Evolutionary conservation across 2,888 invertebrate species (phyloP).

Genomic region (Arctia plantaginis): DNA sequence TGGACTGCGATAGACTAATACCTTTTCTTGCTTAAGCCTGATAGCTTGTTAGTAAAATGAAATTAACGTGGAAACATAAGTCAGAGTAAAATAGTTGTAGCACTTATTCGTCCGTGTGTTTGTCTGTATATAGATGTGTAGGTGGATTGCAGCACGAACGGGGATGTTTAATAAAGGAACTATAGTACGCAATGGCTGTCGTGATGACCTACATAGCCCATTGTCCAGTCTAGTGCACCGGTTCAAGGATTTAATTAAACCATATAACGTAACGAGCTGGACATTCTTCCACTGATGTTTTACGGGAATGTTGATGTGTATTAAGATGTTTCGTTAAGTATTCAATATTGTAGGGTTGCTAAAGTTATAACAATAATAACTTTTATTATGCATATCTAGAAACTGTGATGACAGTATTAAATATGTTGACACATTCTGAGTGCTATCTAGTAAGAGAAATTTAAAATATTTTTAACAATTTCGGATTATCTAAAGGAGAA

Average conservation of each 20-base stretch:
- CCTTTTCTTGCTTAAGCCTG: no score
- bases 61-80: not conserved
- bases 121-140: slow-evolving; percentile 23
- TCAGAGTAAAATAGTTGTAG: not conserved
- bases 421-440: not conserved
- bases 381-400: not conserved
- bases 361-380: not conserved
- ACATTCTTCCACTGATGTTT: slow-evolving; percentile 22
- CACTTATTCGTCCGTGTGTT: slow-evolving; percentile 26
- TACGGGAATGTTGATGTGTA: slow-evolving; percentile 14
- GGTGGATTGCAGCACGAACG: slow-evolving; percentile 54
- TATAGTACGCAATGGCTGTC: slow-evolving; percentile 56
- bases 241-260: slow-evolving; percentile 61
- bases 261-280: slow-evolving; percentile 36
- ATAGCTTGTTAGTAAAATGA: not conserved
- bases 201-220: slow-evolving; percentile 41
- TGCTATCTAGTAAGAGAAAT: not conserved
- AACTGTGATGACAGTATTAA: not conserved
- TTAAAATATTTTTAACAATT: not conserved
- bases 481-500: no score
- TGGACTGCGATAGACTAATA: no score
- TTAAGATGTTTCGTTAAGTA: slow-evolving; percentile 12
- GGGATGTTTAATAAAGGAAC: slow-evolving; percentile 62
- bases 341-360: slow-evolving; percentile 1
- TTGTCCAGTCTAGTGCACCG: slow-evolving; percentile 56